Percentiles rank a stretch among this genome's conserved stretches.
Conservation (phyloP, 2,797 vertebrate species). For the Peromyscus nudipes region DNA sequence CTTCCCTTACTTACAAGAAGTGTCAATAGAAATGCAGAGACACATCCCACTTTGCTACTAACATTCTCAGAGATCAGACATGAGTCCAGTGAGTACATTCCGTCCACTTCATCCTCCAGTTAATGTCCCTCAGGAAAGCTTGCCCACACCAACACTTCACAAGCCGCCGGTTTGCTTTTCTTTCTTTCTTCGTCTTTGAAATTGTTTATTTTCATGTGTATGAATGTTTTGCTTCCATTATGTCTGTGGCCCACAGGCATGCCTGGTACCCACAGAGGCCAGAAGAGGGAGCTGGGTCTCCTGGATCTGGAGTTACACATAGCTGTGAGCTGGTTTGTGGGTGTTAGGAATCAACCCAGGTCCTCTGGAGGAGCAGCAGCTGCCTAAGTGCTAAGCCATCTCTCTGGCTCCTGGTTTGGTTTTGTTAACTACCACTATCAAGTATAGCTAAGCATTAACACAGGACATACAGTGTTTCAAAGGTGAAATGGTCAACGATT, state of each 20-base stretch:
- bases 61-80: slow-evolving; percentile 53
- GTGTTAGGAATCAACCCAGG: background rate
- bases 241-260: background rate
- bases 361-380: background rate
- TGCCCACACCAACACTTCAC: background rate
- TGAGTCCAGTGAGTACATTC: background rate
- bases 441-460: slow-evolving; percentile 18
- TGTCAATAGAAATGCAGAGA: background rate
- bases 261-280: background rate
- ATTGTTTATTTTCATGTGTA: background rate
- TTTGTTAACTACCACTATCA: slow-evolving; percentile 49
- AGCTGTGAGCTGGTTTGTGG: background rate
- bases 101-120: slow-evolving; percentile 32
- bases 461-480: slow-evolving; percentile 17
- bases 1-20: slow-evolving; percentile 38
- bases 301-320: background rate
- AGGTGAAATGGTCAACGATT: slow-evolving; percentile 1
- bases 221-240: background rate
- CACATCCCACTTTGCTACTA: background rate
- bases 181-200: background rate
- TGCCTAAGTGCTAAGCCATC: background rate
- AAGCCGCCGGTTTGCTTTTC: slow-evolving; percentile 37
- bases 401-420: background rate
- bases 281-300: background rate
- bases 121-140: background rate